Conservation (phyloP, 2,888 invertebrate species). For the Syrista parreyssii region DNA sequence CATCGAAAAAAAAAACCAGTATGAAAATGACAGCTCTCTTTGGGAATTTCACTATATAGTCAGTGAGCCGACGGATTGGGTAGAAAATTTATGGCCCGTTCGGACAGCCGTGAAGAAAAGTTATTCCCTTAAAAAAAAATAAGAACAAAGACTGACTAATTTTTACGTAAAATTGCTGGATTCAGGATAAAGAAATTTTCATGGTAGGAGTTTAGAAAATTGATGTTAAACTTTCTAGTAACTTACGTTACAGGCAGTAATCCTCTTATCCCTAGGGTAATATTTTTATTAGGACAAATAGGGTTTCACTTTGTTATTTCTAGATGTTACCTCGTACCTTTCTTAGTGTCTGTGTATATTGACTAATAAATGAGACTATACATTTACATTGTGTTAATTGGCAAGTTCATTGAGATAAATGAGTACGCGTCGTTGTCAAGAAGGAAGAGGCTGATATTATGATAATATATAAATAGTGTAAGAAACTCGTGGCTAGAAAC, state of each 20-base stretch:
- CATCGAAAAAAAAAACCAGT: background rate
- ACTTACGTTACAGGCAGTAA: background rate
- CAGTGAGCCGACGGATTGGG: background rate
- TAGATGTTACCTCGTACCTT: background rate
- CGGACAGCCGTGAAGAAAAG: slow-evolving; percentile 14
- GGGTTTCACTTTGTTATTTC: background rate
- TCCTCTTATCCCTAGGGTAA: background rate
- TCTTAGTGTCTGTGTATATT: background rate
- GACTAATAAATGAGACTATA: background rate
- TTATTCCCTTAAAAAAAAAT: slow-evolving; percentile 11
- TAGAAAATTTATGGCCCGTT: background rate
- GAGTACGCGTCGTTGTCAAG: background rate
- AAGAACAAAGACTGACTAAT: background rate
- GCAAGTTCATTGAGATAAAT: background rate
- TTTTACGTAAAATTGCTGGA: background rate
- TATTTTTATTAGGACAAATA: background rate
- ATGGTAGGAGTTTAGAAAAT: background rate
- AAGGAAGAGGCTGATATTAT: background rate
- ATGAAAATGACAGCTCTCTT: background rate
- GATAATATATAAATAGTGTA: background rate
- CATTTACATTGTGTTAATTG: background rate
- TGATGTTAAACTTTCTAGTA: background rate
- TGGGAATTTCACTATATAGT: background rate
- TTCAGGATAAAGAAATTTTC: background rate
- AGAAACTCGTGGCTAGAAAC: background rate